Percentiles rank a stretch among this genome's conserved stretches.
phyloP scores from a whole-genome alignment of 2,797 vertebrate species.

The Chaenodraco wilsoni region DNA sequence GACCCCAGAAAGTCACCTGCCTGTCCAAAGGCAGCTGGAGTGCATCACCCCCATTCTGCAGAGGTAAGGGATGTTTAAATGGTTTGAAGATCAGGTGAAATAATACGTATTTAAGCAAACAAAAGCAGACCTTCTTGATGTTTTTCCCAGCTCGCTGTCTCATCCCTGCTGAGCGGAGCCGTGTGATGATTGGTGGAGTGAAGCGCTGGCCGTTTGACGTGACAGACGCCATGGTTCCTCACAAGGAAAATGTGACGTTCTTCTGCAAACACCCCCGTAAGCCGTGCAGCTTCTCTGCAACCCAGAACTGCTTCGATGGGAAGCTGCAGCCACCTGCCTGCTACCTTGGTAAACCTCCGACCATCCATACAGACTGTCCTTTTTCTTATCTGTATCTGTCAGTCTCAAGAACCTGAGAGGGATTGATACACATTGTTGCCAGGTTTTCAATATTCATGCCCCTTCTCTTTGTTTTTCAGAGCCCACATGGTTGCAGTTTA shows the following conservation, averaged over 20 bases:
- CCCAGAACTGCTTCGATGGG: constrained; percentile 82
- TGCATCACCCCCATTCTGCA: constrained; percentile 77
- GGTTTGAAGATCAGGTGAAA: not conserved
- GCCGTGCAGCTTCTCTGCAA: constrained; percentile 80
- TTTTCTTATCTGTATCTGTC: not conserved
- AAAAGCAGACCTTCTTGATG: not conserved
- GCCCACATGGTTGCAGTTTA: constrained; percentile 88
- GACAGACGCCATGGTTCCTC: constrained; percentile 82
- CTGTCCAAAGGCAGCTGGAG: constrained; percentile 85
- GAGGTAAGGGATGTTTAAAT: constrained; percentile 74
- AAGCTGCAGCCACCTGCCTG: constrained; percentile 81
- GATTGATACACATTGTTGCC: not conserved
- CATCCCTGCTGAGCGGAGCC: constrained; percentile 84
- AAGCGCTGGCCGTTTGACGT: constrained; percentile 88
- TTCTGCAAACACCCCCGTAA: constrained; percentile 84
- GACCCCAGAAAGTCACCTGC: constrained; percentile 85
- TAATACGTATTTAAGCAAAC: not conserved
- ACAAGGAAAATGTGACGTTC: constrained; percentile 84
- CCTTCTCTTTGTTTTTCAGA: constrained; percentile 72
- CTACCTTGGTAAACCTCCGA: constrained; percentile 82
- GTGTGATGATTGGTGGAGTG: constrained; percentile 80
- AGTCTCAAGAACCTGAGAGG: not conserved
- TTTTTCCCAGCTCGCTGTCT: constrained; percentile 81
- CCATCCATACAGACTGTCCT: not conserved
- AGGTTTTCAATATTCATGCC: not conserved